Conservation (phyloP, 2,113 vertebrate species). For the Burhinus bistriatus region DNA sequence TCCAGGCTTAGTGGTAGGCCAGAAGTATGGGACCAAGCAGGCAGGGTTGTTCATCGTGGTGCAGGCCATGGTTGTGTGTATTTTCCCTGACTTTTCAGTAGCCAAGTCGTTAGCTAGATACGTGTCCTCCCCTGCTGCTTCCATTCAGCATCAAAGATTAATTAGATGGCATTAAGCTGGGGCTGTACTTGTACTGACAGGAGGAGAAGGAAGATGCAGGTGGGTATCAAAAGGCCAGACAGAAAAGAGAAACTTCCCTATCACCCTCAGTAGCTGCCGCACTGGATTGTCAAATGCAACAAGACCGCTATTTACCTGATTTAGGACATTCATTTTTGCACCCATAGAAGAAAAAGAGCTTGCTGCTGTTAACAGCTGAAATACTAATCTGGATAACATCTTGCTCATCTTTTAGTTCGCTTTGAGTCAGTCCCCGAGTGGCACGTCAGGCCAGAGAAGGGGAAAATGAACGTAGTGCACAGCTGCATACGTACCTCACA, state of each 20-base stretch:
- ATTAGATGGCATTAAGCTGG: neutral
- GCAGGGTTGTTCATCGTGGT: neutral
- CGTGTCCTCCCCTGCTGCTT: neutral
- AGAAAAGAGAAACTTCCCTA: neutral
- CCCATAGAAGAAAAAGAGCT: neutral
- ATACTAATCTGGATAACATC: neutral
- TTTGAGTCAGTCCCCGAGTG: accelerated
- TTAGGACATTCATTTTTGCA: neutral
- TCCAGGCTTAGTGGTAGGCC: neutral
- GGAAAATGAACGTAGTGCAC: neutral
- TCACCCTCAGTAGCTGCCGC: neutral
- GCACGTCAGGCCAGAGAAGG: neutral
- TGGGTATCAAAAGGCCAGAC: neutral
- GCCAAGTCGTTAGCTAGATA: neutral
- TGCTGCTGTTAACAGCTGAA: neutral
- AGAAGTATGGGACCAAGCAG: neutral
- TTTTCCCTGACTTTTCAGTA: neutral
- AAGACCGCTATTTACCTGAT: neutral
- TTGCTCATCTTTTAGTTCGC: neutral
- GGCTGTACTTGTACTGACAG: neutral
- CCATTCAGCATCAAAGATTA: neutral
- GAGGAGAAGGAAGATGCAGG: neutral
- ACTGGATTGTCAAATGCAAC: neutral
- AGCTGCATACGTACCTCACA: neutral
- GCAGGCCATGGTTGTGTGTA: neutral